Conservation (phyloP, 1,140 invertebrate species). For the Neomicropteryx cornuta region DNA sequence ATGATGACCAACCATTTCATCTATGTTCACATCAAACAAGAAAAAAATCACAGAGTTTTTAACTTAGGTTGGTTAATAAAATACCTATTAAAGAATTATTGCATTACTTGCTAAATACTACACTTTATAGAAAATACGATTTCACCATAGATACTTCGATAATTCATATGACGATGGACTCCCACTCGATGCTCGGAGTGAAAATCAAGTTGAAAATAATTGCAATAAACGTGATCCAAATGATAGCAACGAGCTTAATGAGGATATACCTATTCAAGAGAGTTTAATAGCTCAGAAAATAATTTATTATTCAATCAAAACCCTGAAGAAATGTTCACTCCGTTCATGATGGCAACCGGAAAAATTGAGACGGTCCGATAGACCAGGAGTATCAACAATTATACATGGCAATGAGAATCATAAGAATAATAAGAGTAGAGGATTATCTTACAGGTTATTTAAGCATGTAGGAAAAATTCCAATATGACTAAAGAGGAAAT, state of each 20-base stretch:
- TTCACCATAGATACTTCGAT: slow-evolving; percentile 5
- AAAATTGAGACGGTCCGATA: slow-evolving; percentile 5
- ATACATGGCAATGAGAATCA: neutral
- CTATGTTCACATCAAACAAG: slow-evolving; percentile 6
- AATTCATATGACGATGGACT: too few relatives aligned
- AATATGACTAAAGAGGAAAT: too few relatives aligned
- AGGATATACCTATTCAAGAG: slow-evolving; percentile 15
- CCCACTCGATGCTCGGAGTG: too few relatives aligned
- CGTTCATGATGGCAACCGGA: slow-evolving; percentile 18
- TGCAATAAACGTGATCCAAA: too few relatives aligned
- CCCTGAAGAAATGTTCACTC: slow-evolving; percentile 20
- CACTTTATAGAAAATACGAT: slow-evolving; percentile 10
- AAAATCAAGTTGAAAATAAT: too few relatives aligned
- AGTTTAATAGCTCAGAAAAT: slow-evolving; percentile 17
- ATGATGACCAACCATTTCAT: slow-evolving; percentile 9
- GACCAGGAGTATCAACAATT: neutral
- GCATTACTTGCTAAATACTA: slow-evolving; percentile 10
- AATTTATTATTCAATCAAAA: too few relatives aligned
- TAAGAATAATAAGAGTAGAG: neutral
- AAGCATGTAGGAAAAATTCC: slow-evolving; percentile 5
- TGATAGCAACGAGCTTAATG: too few relatives aligned
- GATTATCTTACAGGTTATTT: neutral
- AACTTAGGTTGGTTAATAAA: too few relatives aligned
- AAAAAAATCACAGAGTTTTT: too few relatives aligned
- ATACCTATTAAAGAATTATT: slow-evolving; percentile 13